Percentiles rank a stretch among this genome's conserved stretches.
Evolutionary conservation across 2,797 vertebrate genomes (phyloP).

Genomic region (Taenioides sp.): DNA sequence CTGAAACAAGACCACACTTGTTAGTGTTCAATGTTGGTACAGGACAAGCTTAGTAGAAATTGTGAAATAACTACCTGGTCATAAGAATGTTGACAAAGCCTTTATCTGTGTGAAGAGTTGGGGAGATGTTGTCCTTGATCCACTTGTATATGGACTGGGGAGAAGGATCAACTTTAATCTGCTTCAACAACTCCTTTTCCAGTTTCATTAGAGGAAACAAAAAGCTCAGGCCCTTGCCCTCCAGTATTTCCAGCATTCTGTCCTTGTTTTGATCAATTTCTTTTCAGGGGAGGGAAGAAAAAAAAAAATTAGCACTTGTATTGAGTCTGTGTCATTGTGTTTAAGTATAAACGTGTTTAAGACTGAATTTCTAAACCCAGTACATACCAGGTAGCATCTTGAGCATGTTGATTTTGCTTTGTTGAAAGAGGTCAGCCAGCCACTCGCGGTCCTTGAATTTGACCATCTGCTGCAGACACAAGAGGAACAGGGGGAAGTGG

Average conservation of each 20-base stretch:
- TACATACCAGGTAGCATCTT: slow-evolving; percentile 97
- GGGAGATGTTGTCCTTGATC: slow-evolving; percentile 99
- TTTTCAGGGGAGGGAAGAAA: slow-evolving; percentile 35
- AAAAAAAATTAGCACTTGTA: neutral
- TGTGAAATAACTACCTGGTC: slow-evolving; percentile 84
- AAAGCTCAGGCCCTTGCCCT: slow-evolving; percentile 96
- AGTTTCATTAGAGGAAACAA: slow-evolving; percentile 97
- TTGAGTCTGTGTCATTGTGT: neutral
- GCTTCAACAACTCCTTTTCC: slow-evolving; percentile 97
- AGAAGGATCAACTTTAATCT: slow-evolving; percentile 96
- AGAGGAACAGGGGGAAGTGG: slow-evolving; percentile 97
- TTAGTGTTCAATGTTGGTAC: neutral
- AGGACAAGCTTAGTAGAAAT: neutral
- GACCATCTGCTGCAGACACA: slow-evolving; percentile 96
- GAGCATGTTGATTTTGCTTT: slow-evolving; percentile 98
- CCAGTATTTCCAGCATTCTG: slow-evolving; percentile 96
- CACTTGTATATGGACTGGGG: slow-evolving; percentile 98
- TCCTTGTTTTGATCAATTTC: slow-evolving; percentile 99
- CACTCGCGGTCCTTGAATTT: slow-evolving; percentile 95
- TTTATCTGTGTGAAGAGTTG: slow-evolving; percentile 97
- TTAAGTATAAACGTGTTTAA: neutral
- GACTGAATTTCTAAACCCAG: neutral
- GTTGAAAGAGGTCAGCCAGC: slow-evolving; percentile 94
- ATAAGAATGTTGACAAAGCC: slow-evolving; percentile 99
- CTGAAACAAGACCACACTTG: slow-evolving; percentile 55